Conservation (phyloP, 2,113 vertebrate genomes). For the Sclerurus mexicanus region DNA sequence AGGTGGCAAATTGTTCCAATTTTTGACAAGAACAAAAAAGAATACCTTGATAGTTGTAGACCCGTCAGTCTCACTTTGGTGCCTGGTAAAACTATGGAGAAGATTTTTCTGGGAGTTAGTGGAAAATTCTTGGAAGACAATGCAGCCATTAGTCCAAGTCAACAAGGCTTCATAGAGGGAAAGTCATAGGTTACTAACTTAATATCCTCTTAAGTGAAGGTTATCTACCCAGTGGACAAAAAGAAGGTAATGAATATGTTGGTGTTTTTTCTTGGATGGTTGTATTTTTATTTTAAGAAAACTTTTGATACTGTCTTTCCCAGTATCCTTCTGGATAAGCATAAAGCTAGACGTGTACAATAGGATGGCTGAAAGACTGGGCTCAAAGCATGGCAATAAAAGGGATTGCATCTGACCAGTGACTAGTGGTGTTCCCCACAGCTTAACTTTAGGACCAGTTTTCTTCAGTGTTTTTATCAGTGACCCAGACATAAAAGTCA, state of each 20-base stretch:
- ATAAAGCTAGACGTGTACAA: neutral
- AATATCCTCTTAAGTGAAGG: neutral
- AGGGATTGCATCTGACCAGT: neutral
- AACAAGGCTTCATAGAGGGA: neutral
- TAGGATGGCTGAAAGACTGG: neutral
- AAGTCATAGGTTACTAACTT: neutral
- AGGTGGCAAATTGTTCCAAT: neutral
- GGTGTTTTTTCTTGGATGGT: neutral
- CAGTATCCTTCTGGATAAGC: neutral
- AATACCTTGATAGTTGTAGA: neutral
- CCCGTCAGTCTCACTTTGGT: neutral
- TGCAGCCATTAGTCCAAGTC: accelerated
- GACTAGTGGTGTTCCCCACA: neutral
- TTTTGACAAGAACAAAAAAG: neutral
- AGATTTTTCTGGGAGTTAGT: neutral
- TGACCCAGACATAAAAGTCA: neutral
- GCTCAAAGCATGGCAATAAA: neutral
- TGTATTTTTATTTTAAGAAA: neutral
- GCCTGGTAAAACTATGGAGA: neutral
- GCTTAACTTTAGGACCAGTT: neutral
- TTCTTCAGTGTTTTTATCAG: neutral
- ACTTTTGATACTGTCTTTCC: neutral
- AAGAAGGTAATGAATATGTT: neutral
- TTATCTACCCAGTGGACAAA: neutral
- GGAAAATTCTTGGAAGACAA: neutral